Conservation (phyloP, 2,113 vertebrate genomes). For the Copsychus sechellarum region DNA sequence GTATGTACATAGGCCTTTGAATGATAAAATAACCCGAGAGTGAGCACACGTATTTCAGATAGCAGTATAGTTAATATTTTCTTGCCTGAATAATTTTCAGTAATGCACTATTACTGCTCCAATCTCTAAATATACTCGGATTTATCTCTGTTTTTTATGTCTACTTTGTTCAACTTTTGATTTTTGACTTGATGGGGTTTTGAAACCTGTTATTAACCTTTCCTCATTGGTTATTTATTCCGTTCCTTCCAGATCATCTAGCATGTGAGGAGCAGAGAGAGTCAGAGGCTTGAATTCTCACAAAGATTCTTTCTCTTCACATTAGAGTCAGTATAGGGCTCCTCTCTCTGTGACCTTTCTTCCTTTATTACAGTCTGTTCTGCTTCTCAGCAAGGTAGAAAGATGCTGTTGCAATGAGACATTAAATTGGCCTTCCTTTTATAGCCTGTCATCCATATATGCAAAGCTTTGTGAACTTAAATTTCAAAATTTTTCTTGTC, state of each 20-base stretch:
- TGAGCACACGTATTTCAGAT: background rate
- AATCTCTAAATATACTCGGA: background rate
- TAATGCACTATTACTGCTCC: background rate
- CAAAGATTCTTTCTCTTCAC: background rate
- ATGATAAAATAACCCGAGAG: background rate
- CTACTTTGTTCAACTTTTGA: background rate
- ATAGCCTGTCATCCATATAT: background rate
- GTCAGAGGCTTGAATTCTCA: background rate
- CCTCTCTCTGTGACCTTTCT: background rate
- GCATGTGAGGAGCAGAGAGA: background rate
- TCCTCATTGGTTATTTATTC: background rate
- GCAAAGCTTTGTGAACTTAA: constrained; percentile 17
- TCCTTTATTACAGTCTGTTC: background rate
- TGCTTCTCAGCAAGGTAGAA: constrained; percentile 4
- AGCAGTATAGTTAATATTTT: background rate
- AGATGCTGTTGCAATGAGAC: background rate
- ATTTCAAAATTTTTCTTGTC: background rate
- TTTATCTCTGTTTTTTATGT: background rate
- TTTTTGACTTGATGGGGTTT: background rate
- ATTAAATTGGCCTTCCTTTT: constrained; percentile 37
- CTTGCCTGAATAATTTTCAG: background rate
- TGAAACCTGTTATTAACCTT: constrained; percentile 13
- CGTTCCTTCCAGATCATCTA: background rate
- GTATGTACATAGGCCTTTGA: background rate
- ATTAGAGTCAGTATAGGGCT: background rate